These are phyloP conservation scores for Styela plicata DNA, from an alignment of 23 tunicate species.

Conservation along the genomic window DNA sequence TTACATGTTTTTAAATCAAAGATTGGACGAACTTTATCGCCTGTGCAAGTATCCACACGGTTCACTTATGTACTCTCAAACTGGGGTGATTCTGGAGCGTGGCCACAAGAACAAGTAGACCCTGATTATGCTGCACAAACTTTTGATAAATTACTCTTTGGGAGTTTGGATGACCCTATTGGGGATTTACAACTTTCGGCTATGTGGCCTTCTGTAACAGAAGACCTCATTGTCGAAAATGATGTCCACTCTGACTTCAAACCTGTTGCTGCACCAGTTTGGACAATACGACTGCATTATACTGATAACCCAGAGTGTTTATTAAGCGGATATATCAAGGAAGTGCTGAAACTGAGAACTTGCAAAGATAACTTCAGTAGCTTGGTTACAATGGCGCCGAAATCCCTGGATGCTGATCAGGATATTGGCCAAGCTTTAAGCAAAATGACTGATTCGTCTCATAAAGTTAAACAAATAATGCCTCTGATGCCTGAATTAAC, in stretches of 20 bases:
- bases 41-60: conserved; percentile 57
- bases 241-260: conserved; percentile 61
- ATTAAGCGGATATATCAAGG: conserved; percentile 49
- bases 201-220: conserved; percentile 62
- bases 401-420: conserved; percentile 33
- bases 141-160: conserved; percentile 45
- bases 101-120: conserved; percentile 68
- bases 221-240: conserved; percentile 60
- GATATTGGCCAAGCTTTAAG: conserved; percentile 73
- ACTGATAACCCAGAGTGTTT: conserved; percentile 58
- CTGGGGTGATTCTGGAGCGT: conserved; percentile 68
- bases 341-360: conserved; percentile 50
- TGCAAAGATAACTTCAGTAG: conserved; percentile 43
- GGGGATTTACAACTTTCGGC: conserved; percentile 66
- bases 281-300: conserved; percentile 63
- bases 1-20: conserved; percentile 59
- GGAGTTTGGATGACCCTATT: conserved; percentile 79
- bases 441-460: conserved; percentile 55
- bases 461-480: conserved; percentile 41
- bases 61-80: conserved; percentile 67
- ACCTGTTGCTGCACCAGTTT: conserved; percentile 57
- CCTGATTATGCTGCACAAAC: conserved; percentile 50
- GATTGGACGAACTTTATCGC: conserved; percentile 24
- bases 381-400: conserved; percentile 27
- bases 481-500: conserved; percentile 43